These are phyloP conservation scores for Aphidius colemani DNA, from an alignment of 2,888 invertebrate genomes.

Conservation along the genomic window DNA sequence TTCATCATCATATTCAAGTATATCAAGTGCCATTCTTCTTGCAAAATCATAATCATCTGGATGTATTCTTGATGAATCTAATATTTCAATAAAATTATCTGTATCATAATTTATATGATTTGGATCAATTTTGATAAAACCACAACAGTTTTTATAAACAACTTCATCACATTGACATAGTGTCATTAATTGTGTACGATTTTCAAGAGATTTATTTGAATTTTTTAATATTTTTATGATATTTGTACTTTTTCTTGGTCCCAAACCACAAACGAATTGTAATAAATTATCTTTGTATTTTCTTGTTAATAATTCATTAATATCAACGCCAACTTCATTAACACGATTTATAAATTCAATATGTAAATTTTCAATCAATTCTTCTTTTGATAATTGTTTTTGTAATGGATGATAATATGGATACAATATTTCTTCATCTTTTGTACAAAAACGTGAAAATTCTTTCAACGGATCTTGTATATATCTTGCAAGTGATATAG, in stretches of 20 bases:
- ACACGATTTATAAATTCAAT: slow-evolving; percentile 92
- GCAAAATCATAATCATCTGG: slow-evolving; percentile 99
- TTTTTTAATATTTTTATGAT: slow-evolving; percentile 85
- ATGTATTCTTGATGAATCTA: slow-evolving; percentile 97
- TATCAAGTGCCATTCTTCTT: slow-evolving; percentile 99
- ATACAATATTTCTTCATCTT: slow-evolving; percentile 95
- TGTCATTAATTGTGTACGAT: slow-evolving; percentile 93
- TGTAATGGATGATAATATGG: slow-evolving; percentile 87
- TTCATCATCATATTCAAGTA: slow-evolving; percentile 96
- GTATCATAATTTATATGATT: slow-evolving; percentile 92
- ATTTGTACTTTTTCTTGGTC: slow-evolving; percentile 91
- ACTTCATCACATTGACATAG: slow-evolving; percentile 97
- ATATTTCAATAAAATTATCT: slow-evolving; percentile 91
- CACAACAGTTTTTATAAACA: slow-evolving; percentile 98
- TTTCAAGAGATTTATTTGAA: slow-evolving; percentile 89
- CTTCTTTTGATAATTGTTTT: slow-evolving; percentile 82
- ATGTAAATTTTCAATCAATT: slow-evolving; percentile 81
- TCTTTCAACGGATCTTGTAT: slow-evolving; percentile 96
- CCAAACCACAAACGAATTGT: slow-evolving; percentile 96
- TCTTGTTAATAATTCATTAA: slow-evolving; percentile 89
- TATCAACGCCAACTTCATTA: slow-evolving; percentile 97
- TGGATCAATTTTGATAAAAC: slow-evolving; percentile 98
- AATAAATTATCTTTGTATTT: slow-evolving; percentile 81
- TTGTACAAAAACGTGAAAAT: slow-evolving; percentile 92
- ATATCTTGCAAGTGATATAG: slow-evolving; percentile 88